Evolutionary conservation across 2,113 vertebrate genomes (phyloP).

Genomic region (Tragelaphus scriptus): DNA sequence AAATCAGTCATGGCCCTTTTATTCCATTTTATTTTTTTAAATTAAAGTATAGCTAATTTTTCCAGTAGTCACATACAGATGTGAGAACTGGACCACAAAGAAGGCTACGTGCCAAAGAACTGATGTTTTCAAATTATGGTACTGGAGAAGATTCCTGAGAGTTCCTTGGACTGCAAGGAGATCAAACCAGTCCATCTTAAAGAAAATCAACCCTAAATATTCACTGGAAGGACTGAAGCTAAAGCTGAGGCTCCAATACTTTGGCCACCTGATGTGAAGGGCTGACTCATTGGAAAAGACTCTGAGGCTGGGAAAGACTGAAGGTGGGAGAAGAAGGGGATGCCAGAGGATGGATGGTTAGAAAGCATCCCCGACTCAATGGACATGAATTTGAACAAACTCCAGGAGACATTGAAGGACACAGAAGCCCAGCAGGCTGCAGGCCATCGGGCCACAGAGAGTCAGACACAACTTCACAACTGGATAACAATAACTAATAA

Average conservation of each 20-base stretch:
- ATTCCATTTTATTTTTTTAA: not conserved
- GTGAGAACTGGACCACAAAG: not conserved
- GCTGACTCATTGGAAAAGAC: not conserved
- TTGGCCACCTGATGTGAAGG: not conserved
- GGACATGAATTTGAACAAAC: not conserved
- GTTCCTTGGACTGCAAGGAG: not conserved
- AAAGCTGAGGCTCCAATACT: not conserved
- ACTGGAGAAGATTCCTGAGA: not conserved
- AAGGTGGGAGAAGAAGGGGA: not conserved
- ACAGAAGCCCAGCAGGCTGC: not conserved
- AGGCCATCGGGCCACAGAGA: not conserved
- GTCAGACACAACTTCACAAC: not conserved
- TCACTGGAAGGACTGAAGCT: not conserved
- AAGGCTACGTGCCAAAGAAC: not conserved
- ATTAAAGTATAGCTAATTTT: not conserved
- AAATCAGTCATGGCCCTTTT: not conserved
- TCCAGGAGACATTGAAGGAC: not conserved
- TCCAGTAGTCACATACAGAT: not conserved
- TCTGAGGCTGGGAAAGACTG: not conserved
- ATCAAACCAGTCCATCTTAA: not conserved
- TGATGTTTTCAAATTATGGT: not conserved
- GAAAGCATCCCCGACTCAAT: fast-evolving
- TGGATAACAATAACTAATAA: not conserved
- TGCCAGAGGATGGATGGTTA: not conserved
- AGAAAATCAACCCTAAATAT: not conserved